Evolutionary conservation across 2,113 vertebrate species (phyloP).

Genomic region (Ceyx melanurus): DNA sequence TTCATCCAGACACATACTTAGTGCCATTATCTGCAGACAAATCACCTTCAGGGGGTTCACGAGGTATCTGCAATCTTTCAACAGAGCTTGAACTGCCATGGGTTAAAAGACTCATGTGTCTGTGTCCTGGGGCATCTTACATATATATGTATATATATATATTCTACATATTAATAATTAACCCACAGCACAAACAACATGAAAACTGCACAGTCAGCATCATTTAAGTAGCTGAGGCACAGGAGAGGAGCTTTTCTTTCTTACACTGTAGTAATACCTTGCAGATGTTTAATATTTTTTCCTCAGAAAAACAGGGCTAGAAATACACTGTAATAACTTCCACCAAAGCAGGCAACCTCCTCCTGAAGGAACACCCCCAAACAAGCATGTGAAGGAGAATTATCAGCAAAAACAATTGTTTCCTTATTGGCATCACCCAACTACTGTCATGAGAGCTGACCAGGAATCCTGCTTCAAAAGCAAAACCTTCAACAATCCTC

Average conservation of each 20-base stretch:
- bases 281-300: neutral
- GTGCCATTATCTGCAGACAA: neutral
- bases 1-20: neutral
- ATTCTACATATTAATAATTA: constrained; percentile 12
- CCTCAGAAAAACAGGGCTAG: constrained; percentile 41
- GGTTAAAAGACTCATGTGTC: neutral
- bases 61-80: neutral
- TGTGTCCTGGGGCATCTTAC: neutral
- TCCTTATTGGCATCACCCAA: constrained; percentile 43
- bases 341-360: constrained; percentile 51
- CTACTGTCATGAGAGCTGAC: constrained; percentile 3
- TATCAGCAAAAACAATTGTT: constrained; percentile 62
- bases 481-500: neutral
- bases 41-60: neutral
- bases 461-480: constrained; percentile 40
- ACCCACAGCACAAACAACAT: neutral
- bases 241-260: neutral
- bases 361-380: constrained; percentile 61
- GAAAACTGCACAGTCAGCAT: neutral
- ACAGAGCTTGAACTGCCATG: neutral
- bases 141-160: neutral
- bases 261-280: neutral
- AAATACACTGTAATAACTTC: constrained; percentile 16
- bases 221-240: neutral
- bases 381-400: constrained; percentile 43